Conservation (phyloP, 2,888 invertebrate genomes). For the Arge pagana region DNA sequence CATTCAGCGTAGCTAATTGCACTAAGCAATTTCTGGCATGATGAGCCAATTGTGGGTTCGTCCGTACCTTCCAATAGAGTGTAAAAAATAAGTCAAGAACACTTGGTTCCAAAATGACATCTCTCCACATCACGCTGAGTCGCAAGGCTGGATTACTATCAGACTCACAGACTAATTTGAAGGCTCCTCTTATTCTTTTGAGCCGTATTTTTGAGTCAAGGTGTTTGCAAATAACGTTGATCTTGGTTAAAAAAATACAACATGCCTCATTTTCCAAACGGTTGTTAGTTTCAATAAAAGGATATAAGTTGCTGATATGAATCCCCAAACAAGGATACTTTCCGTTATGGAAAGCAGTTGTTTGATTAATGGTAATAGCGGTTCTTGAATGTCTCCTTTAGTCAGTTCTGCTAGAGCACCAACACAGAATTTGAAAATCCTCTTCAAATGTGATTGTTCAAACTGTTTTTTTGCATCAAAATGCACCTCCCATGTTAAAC, state of each 20-base stretch:
- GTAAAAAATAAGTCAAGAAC: conserved; percentile 80
- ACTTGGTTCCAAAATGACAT: conserved; percentile 75
- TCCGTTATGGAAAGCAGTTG: conserved; percentile 79
- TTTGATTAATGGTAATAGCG: conserved; percentile 67
- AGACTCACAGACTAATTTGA: conserved; percentile 71
- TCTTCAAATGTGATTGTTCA: conserved; percentile 78
- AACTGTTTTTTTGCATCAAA: conserved; percentile 82
- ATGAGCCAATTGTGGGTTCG: conserved; percentile 74
- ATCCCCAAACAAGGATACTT: conserved; percentile 81
- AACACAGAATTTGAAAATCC: conserved; percentile 77
- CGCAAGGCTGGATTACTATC: conserved; percentile 67
- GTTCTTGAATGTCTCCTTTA: conserved; percentile 60
- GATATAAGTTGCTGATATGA: conserved; percentile 67
- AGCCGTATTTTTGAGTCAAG: conserved; percentile 61
- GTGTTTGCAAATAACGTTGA: too few relatives aligned
- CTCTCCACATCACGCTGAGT: conserved; percentile 72
- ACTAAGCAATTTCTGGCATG: conserved; percentile 82
- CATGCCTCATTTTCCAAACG: conserved; percentile 8
- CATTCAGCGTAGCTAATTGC: conserved; percentile 75
- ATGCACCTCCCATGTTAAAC: conserved; percentile 87
- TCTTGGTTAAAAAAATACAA: not conserved
- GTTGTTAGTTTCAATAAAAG: conserved; percentile 53
- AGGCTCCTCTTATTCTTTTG: conserved; percentile 72
- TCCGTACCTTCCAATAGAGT: conserved; percentile 80
- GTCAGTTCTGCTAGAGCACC: conserved; percentile 67